phyloP scores from a whole-genome alignment of 2,888 invertebrate species.

The Drosophila meridionalis region DNA sequence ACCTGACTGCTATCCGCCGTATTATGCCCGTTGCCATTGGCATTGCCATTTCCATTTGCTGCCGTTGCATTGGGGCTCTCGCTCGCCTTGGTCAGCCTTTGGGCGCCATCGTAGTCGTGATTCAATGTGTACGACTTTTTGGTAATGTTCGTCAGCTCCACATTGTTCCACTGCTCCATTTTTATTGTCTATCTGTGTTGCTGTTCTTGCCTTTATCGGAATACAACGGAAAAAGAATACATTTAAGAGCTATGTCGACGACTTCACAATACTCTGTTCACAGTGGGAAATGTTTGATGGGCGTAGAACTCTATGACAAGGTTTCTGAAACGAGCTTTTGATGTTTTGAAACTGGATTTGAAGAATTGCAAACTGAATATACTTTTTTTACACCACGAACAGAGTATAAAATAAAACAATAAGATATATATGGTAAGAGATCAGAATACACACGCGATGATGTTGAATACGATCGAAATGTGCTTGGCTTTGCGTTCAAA shows the following conservation, averaged over 20 bases:
- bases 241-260: not conserved
- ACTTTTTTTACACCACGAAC: not conserved
- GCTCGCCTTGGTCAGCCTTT: constrained; percentile 50
- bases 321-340: not conserved
- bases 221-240: constrained; percentile 28
- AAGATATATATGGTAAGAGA: constrained; percentile 27
- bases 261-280: constrained; percentile 5
- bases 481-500: constrained; percentile 54
- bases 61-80: constrained; percentile 14
- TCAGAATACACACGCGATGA: constrained; percentile 53
- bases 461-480: constrained; percentile 47
- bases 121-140: constrained; percentile 83
- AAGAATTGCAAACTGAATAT: not conserved
- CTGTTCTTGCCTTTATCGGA: constrained; percentile 39
- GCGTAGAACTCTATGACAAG: too few relatives aligned
- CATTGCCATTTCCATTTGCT: constrained; percentile 33
- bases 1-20: constrained; percentile 42
- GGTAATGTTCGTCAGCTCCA: constrained; percentile 80
- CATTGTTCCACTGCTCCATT: constrained; percentile 82
- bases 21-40: constrained; percentile 18
- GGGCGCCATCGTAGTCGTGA: constrained; percentile 77
- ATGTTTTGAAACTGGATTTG: not conserved
- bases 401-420: not conserved
- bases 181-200: constrained; percentile 19
- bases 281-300: not conserved